Conservation (phyloP, 2,113 vertebrate genomes). For the Perccottus glenii region DNA sequence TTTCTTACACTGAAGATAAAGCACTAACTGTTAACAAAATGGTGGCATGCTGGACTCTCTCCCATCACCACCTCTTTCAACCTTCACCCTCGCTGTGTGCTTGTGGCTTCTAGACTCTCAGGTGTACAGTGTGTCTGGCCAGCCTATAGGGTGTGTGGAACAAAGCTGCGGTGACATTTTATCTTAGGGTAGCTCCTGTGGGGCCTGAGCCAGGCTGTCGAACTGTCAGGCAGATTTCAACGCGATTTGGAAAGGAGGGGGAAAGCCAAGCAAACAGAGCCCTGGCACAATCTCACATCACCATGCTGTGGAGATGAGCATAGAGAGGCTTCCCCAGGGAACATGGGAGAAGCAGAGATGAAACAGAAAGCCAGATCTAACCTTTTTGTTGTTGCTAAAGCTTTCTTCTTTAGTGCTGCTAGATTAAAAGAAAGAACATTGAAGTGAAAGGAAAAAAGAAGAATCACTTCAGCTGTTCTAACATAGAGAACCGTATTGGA, state of each 20-base stretch:
- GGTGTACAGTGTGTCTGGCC: constrained; percentile 64
- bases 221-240: constrained; percentile 80
- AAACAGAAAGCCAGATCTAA: constrained; percentile 77
- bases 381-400: constrained; percentile 71
- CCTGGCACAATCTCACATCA: constrained; percentile 70
- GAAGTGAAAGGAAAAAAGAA: constrained; percentile 59
- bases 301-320: constrained; percentile 60
- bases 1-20: constrained; percentile 48
- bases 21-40: constrained; percentile 14
- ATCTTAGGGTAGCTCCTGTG: constrained; percentile 75
- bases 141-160: constrained; percentile 68
- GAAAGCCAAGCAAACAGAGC: constrained; percentile 76
- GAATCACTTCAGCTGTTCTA: constrained; percentile 58
- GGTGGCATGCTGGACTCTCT: not conserved
- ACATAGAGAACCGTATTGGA: constrained; percentile 30
- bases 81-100: not conserved
- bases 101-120: constrained; percentile 50
- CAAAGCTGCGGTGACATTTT: constrained; percentile 78
- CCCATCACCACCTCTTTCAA: constrained; percentile 13
- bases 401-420: constrained; percentile 65
- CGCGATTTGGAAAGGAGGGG: constrained; percentile 50
- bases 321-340: constrained; percentile 64
- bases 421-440: constrained; percentile 74
- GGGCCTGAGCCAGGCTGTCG: constrained; percentile 63
- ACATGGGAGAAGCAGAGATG: constrained; percentile 69